These are phyloP conservation scores for Cistogaster globosa DNA, from an alignment of 2,888 invertebrate genomes.

Conservation along the genomic window DNA sequence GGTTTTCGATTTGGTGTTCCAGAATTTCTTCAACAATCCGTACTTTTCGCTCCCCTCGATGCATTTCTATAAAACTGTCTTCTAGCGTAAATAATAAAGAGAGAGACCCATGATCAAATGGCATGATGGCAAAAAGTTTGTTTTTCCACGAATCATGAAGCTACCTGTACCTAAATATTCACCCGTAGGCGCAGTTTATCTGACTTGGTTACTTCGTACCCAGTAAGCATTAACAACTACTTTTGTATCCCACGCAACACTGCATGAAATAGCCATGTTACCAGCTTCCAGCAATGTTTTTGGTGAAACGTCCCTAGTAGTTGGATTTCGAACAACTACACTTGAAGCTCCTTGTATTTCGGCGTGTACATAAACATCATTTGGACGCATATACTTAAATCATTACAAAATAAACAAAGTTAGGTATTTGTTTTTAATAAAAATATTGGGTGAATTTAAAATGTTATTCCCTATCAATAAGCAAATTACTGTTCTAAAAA, in stretches of 20 bases:
- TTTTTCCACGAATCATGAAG: slow-evolving; percentile 98
- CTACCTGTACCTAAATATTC: slow-evolving; percentile 98
- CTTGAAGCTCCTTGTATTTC: slow-evolving; percentile 97
- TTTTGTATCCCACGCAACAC: slow-evolving; percentile 99
- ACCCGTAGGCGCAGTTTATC: slow-evolving; percentile 98
- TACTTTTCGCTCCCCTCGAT: slow-evolving; percentile 90
- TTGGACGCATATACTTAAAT: slow-evolving; percentile 84
- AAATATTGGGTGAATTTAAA: too few relatives aligned
- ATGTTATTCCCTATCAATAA: too few relatives aligned
- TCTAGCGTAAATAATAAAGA: slow-evolving; percentile 96
- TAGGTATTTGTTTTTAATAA: too few relatives aligned
- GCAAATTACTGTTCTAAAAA: too few relatives aligned
- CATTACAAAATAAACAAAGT: background rate
- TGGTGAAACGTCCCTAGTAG: slow-evolving; percentile 90
- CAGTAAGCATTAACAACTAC: slow-evolving; percentile 98
- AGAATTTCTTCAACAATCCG: slow-evolving; percentile 85
- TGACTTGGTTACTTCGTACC: slow-evolving; percentile 97
- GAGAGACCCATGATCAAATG: slow-evolving; percentile 96
- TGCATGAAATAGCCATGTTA: slow-evolving; percentile 97
- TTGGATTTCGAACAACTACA: slow-evolving; percentile 94
- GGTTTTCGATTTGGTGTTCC: slow-evolving; percentile 61
- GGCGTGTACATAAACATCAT: slow-evolving; percentile 98
- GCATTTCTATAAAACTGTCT: slow-evolving; percentile 92
- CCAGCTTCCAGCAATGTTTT: slow-evolving; percentile 98
- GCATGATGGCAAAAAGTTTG: slow-evolving; percentile 97